Base-by-base conservation (phyloP, 2,113 vertebrate species). In the Monopterus albus region DNA sequence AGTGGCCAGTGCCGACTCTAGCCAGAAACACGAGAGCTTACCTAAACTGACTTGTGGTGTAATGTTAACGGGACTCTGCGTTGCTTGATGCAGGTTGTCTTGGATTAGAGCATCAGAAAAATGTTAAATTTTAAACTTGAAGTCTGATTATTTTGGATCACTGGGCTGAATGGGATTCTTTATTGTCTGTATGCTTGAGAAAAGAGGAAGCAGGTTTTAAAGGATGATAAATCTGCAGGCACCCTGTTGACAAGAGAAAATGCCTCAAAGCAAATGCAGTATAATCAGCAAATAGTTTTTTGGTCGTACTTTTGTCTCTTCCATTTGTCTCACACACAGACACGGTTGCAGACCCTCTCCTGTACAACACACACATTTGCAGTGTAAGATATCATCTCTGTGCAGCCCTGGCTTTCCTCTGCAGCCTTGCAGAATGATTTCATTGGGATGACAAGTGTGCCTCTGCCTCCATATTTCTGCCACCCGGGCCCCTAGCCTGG, bases 391-490 rank as follows among this genome's bases (percentile, higher is more conserved):
- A 45, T 79, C 52, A 62, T 78, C 70, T 77, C 67, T 49, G 38
- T 68, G 84, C 65, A 42, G 71, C 65, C 40, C 49, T 58, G 20
- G 26, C 68, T 72, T 60, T 69, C 69, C 64, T 82, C 81, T 28
- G 72, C 71, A 75, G 75, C 76, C 72, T 72, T 28, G 62, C 50
- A 80, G 72, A 68, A 52, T 72, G 83, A 87, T 89, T 83, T 87
- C 50, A 81, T 81, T 64, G 68, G 65, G 72, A 81, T 84, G 86
- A 89, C 78, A 83, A 81, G 77, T 81, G 53, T 64, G 43, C 70
- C 56, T 78, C 76, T 83, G 57, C 79, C 63, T 85, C 78, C 70
- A 77, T 85, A 86, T 88, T 85, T 87, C 80, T 87, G 78, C 72
- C 75, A 62, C 72, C 63, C 63, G 20, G 68, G 65, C 57, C 68